These are phyloP conservation scores for Hyalella azteca DNA, from an alignment of 2,888 invertebrate genomes.

Conservation along the genomic window DNA sequence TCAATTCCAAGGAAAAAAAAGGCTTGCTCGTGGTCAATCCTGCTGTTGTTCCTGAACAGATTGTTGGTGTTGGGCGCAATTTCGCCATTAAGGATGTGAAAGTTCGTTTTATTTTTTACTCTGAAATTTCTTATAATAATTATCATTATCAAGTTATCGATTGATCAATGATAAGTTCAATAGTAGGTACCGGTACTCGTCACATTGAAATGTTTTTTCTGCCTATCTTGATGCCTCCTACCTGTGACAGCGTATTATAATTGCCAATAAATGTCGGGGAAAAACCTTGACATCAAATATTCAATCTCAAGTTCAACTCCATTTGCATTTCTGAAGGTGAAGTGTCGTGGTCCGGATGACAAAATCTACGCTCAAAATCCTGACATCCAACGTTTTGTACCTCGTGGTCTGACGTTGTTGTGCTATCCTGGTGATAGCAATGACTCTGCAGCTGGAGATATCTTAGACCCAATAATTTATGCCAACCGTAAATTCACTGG, in stretches of 20 bases:
- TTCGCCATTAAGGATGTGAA: not conserved
- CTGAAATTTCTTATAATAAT: not conserved
- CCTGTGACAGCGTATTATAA: not conserved
- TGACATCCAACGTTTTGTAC: conserved; percentile 40
- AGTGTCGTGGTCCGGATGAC: conserved; percentile 47
- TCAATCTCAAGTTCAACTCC: not conserved
- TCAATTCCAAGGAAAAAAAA: not conserved
- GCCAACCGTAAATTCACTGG: conserved; percentile 66
- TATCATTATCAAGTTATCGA: not conserved
- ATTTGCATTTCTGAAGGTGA: conserved; percentile 40
- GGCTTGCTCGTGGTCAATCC: not conserved
- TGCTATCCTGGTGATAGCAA: not conserved
- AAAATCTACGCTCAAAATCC: conserved; percentile 41
- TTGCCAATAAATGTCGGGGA: not conserved
- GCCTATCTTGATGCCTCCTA: not conserved
- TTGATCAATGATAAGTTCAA: not conserved
- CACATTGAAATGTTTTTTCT: not conserved
- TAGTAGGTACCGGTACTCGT: not conserved
- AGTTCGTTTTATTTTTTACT: not conserved
- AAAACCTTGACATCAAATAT: not conserved
- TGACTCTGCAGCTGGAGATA: not conserved
- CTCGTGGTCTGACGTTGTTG: conserved; percentile 39
- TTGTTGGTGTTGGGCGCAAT: not conserved
- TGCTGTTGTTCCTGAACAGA: not conserved
- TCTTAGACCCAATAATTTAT: conserved; percentile 61